Percentiles rank a stretch among this genome's conserved stretches.
Conservation (phyloP, 2,797 vertebrate species). For the Pipistrellus kuhlii region DNA sequence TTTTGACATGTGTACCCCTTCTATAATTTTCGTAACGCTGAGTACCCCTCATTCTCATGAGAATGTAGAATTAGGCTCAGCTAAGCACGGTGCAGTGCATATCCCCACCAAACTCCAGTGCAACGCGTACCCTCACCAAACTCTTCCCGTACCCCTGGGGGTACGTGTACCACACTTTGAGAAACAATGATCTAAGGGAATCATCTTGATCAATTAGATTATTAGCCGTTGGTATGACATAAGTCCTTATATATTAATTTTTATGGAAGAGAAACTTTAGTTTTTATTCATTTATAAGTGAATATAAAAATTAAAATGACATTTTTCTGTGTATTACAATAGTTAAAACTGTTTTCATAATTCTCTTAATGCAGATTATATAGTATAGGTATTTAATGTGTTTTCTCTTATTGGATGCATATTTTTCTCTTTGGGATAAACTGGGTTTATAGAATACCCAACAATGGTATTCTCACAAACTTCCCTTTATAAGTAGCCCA, state of each 20-base stretch:
- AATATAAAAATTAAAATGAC: constrained; percentile 18
- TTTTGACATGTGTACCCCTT: too few species aligned
- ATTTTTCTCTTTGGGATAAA: neutral
- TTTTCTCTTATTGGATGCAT: neutral
- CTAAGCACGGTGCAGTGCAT: too few species aligned
- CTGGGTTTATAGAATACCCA: neutral
- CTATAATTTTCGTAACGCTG: too few species aligned
- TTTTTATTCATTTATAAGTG: neutral
- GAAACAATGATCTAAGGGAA: neutral
- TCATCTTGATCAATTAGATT: neutral
- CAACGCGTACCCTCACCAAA: too few species aligned
- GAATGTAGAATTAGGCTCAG: too few species aligned
- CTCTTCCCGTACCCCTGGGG: too few species aligned
- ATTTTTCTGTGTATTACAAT: neutral
- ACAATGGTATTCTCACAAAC: too few species aligned
- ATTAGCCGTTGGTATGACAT: neutral
- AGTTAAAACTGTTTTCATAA: neutral
- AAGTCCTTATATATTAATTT: neutral
- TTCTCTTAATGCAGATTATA: neutral
- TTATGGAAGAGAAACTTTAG: neutral
- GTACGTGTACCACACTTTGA: too few species aligned
- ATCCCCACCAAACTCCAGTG: too few species aligned
- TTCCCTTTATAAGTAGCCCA: neutral
- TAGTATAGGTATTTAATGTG: neutral
- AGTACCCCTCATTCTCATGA: too few species aligned